These are phyloP conservation scores for Nyctibius bracteatus DNA, from an alignment of 2,113 vertebrate species.

Conservation along the genomic window DNA sequence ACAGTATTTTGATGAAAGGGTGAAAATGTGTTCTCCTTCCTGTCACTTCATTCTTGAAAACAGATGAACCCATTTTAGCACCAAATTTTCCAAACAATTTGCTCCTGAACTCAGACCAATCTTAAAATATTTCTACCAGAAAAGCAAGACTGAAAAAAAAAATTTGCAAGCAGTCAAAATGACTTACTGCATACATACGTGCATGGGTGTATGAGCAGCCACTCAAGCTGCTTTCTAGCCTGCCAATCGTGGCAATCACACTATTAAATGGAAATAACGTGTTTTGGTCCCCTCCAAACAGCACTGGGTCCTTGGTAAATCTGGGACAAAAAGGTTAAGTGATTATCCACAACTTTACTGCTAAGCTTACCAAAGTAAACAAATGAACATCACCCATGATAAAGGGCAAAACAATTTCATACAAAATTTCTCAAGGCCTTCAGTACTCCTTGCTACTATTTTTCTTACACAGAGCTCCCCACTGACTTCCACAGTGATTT, in stretches of 20 bases:
- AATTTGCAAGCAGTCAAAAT: background rate
- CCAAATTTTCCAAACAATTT: conserved; percentile 20
- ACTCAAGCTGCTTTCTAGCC: background rate
- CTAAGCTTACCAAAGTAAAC: background rate
- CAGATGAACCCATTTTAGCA: background rate
- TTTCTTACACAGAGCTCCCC: background rate
- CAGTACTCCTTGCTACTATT: background rate
- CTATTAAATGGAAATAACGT: background rate
- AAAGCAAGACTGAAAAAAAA: background rate
- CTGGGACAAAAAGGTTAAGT: background rate
- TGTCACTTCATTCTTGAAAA: background rate
- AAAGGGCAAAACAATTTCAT: background rate
- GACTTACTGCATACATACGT: background rate
- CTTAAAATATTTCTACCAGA: background rate
- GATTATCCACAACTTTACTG: background rate
- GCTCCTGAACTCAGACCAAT: background rate
- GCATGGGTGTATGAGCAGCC: background rate
- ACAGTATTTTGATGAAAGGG: background rate
- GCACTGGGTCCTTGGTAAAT: background rate
- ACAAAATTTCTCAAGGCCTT: background rate
- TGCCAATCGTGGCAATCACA: background rate
- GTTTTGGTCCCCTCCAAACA: background rate
- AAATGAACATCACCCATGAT: background rate
- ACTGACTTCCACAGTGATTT: background rate
- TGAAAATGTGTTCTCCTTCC: background rate